phyloP scores from a whole-genome alignment of 1,140 invertebrate genomes.

The Lasioglossum baleicum region DNA sequence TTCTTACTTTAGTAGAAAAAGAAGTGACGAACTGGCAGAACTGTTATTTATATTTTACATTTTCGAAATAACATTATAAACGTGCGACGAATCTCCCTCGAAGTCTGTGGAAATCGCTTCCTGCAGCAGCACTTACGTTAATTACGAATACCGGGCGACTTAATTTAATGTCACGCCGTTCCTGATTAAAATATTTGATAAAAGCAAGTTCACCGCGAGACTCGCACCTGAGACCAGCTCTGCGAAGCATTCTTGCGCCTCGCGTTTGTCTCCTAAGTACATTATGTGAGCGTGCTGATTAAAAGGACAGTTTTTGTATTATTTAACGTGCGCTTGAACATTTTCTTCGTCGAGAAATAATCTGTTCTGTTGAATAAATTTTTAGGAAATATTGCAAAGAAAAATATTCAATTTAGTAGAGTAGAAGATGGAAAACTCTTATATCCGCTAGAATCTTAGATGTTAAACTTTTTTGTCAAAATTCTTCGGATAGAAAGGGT shows the following conservation, averaged over 20 bases:
- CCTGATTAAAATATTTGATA: conserved; percentile 39
- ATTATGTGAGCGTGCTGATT: background rate
- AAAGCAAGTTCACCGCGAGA: background rate
- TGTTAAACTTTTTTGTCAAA: too few relatives aligned
- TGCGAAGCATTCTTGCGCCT: background rate
- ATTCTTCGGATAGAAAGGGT: too few relatives aligned
- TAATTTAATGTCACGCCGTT: conserved; percentile 20
- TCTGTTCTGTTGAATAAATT: background rate
- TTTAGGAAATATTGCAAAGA: background rate
- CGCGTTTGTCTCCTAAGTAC: background rate
- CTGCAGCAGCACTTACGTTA: conserved; percentile 6
- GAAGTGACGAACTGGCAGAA: too few relatives aligned
- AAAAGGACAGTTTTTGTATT: background rate
- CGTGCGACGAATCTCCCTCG: background rate
- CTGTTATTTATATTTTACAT: too few relatives aligned
- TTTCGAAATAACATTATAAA: background rate
- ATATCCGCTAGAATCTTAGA: too few relatives aligned
- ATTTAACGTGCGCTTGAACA: background rate
- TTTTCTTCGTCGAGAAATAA: background rate
- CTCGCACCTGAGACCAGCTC: conserved; percentile 15
- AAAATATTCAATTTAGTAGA: too few relatives aligned
- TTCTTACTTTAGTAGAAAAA: too few relatives aligned
- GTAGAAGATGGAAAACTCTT: too few relatives aligned
- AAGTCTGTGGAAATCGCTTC: background rate
- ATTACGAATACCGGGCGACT: background rate